Percentiles rank a stretch among this genome's conserved stretches.
Conservation (phyloP, 2,797 vertebrate species). For the Sebastiscus tertius region DNA sequence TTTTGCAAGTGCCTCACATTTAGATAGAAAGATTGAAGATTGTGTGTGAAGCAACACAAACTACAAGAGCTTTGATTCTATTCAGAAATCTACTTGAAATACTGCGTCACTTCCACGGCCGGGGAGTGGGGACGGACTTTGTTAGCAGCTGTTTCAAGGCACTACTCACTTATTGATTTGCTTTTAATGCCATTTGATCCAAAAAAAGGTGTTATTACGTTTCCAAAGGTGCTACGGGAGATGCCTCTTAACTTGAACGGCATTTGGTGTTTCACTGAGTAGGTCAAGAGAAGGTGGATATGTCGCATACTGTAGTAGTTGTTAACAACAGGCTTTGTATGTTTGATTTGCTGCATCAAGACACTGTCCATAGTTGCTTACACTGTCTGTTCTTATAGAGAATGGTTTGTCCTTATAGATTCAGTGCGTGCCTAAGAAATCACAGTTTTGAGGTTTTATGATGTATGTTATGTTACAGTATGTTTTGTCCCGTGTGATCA, state of each 20-base stretch:
- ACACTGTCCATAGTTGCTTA: constrained; percentile 50
- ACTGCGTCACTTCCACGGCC: constrained; percentile 51
- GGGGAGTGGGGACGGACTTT: constrained; percentile 41
- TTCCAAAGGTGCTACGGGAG: constrained; percentile 87
- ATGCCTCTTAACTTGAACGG: constrained; percentile 59
- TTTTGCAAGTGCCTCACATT: constrained; percentile 83
- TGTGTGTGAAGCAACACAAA: constrained; percentile 62
- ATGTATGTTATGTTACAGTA: constrained; percentile 37
- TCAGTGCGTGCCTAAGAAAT: constrained; percentile 68
- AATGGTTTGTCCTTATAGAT: constrained; percentile 48
- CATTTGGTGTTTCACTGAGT: constrained; percentile 52
- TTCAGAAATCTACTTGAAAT: constrained; percentile 80
- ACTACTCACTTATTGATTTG: constrained; percentile 61
- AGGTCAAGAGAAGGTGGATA: constrained; percentile 36
- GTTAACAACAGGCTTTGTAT: constrained; percentile 28
- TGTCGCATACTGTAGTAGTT: constrained; percentile 34
- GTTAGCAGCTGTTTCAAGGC: constrained; percentile 51
- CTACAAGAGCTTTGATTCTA: constrained; percentile 66
- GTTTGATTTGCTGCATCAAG: constrained; percentile 56
- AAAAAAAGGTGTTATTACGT: constrained; percentile 59
- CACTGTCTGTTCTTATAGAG: constrained; percentile 53
- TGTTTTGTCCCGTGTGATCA: constrained; percentile 47
- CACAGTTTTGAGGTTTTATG: constrained; percentile 49
- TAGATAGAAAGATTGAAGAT: constrained; percentile 65
- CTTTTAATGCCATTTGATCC: constrained; percentile 66